These are phyloP conservation scores for Drosophila nebulosa DNA, from an alignment of 1,140 invertebrate species.

Conservation along the genomic window DNA sequence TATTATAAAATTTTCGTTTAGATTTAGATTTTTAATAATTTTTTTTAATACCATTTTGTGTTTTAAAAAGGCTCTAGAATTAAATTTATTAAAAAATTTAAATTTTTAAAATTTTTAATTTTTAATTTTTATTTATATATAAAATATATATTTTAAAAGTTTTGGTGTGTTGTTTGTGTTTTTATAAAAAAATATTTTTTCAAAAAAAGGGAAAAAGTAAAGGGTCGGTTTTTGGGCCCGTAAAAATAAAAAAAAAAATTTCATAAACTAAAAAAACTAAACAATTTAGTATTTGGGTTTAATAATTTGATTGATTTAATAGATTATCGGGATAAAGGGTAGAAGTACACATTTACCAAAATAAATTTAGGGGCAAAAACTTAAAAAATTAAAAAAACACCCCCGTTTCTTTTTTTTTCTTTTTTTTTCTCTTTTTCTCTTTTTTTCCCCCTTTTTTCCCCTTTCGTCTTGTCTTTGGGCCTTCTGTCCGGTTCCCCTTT, in stretches of 20 bases:
- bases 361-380: background rate
- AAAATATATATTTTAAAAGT: background rate
- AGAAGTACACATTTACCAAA: background rate
- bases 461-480: no score
- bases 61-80: background rate
- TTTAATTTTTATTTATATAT: background rate
- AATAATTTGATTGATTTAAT: background rate
- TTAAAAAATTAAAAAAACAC: background rate
- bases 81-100: background rate
- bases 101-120: no score
- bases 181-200: background rate
- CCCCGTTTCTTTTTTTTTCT: no score
- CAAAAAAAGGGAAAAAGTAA: background rate
- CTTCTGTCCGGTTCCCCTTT: conserved; percentile 4
- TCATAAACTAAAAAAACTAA: background rate
- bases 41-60: background rate
- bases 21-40: no score
- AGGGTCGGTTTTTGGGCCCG: background rate
- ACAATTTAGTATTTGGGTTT: background rate
- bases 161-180: no score
- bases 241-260: background rate
- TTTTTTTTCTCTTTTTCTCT: background rate
- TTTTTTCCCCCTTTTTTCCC: no score
- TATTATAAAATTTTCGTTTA: conserved; percentile 11
- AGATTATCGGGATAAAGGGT: background rate